Evolutionary conservation across 2,888 invertebrate species (phyloP), one percentile per base, ranked within the genome.

Genomic region (Protophormia terraenovae): DNA sequence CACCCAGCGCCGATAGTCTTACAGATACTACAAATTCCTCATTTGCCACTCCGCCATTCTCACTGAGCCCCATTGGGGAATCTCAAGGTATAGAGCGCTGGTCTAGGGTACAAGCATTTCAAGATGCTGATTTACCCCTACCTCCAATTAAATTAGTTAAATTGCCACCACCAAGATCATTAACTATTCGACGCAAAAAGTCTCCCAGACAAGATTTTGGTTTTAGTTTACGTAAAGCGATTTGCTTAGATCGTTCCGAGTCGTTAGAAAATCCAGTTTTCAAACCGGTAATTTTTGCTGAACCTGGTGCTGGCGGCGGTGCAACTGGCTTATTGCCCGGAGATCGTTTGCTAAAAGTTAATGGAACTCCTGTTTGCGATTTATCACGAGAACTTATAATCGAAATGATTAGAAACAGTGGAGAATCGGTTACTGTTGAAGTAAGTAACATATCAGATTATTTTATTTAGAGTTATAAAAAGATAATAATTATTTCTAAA

Each of bases 251-350:
- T 90, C 94, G 96, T 86, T 91, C 92, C 45, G 93, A 92, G 75
- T 92, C 92, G 24, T 86, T 93, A 22, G 89, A 90, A 41, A 88
- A 91, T 77, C 93, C 93, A 27, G 89, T 89, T 35, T 92, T 93
- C 82, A 90, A 91, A 78, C 92, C 96, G 75, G 97, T 98, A 27
- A 97, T 97, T 87, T 96, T 98, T 90, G 98, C 98, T 12, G 98
- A 98, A 91, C 98, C 98, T 0, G 97, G 97, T 12, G 95, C 96
- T 12, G 95, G 96, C 82, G 94, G 94, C 88, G 93, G 94, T 88
- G 95, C 95, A 89, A 97, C 97, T 7, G 98, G 98, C 4, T 94
- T 99, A 27, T 93, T 98, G 81, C 98, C 98, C n/a, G 99, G 99
- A 5, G 99, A 99, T 93, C 95, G 97, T 88, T 94, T 99, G 32